phyloP scores from a whole-genome alignment of 2,797 vertebrate species.

The Mormyrus hasselquistii region DNA sequence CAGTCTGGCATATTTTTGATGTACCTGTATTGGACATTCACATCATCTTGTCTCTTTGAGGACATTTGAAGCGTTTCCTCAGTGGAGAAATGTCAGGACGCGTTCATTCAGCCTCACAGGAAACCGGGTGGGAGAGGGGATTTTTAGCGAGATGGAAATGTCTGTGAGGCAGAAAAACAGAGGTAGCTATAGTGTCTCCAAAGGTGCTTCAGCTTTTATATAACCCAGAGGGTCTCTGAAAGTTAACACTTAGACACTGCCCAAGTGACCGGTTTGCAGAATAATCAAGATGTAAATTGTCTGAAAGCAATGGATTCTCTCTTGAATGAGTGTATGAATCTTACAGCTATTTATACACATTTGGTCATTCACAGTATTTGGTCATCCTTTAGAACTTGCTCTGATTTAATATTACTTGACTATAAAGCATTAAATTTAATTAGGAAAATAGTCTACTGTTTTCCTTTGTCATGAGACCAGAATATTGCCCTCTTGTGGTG shows the following conservation, averaged over 20 bases:
- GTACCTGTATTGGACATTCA: neutral
- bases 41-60: neutral
- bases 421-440: neutral
- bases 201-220: neutral
- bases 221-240: neutral
- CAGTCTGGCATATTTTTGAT: neutral
- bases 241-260: neutral
- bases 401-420: constrained; percentile 1
- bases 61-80: constrained; percentile 46
- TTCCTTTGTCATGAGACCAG: neutral
- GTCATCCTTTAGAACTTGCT: neutral
- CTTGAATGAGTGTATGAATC: neutral
- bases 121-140: constrained; percentile 28
- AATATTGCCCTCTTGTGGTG: constrained; percentile 36
- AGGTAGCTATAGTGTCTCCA: neutral
- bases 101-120: constrained; percentile 47
- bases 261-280: neutral
- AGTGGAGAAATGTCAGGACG: constrained; percentile 45
- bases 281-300: neutral
- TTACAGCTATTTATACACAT: neutral
- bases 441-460: neutral
- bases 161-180: neutral
- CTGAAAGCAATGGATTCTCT: neutral
- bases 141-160: neutral
- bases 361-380: neutral